phyloP scores from a whole-genome alignment of 2,888 invertebrate genomes.

The Synergus laeviventris region DNA sequence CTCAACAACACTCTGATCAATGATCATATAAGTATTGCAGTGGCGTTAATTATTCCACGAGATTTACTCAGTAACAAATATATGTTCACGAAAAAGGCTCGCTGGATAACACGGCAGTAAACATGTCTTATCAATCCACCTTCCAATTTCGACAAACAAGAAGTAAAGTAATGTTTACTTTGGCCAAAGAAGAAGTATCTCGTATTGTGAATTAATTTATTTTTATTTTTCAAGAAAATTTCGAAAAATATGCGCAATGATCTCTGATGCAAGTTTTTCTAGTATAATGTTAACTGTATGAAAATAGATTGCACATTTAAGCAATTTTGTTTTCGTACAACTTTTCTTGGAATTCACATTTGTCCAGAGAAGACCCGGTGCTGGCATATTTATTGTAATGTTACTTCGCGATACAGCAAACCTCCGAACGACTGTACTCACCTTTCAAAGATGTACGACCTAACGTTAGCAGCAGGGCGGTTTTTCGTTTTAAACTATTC shows the following conservation, averaged over 20 bases:
- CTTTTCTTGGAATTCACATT: background rate
- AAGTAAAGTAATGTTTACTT: background rate
- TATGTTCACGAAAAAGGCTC: constrained; percentile 33
- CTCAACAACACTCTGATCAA: constrained; percentile 30
- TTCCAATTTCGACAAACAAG: background rate
- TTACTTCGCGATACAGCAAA: constrained; percentile 24
- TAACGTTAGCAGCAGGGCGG: background rate
- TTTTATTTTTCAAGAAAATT: background rate
- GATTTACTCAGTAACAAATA: constrained; percentile 36
- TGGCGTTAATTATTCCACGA: constrained; percentile 39
- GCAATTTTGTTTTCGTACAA: background rate
- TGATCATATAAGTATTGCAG: constrained; percentile 25
- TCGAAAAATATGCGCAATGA: background rate
- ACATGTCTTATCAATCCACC: constrained; percentile 5
- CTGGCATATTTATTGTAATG: constrained; percentile 13
- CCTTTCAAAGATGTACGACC: background rate
- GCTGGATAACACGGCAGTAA: background rate
- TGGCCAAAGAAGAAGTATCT: background rate
- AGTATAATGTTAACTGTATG: background rate
- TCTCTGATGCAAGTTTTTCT: background rate
- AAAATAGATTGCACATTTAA: background rate
- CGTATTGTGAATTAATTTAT: background rate
- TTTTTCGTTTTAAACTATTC: constrained; percentile 33
- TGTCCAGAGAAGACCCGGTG: background rate
- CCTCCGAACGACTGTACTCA: constrained; percentile 9